A percentile compares a stretch with the other conserved stretches of the same genome.
These are phyloP conservation scores for Diachasmimorpha longicaudata DNA, from an alignment of 1,140 invertebrate genomes.

Conservation along the genomic window DNA sequence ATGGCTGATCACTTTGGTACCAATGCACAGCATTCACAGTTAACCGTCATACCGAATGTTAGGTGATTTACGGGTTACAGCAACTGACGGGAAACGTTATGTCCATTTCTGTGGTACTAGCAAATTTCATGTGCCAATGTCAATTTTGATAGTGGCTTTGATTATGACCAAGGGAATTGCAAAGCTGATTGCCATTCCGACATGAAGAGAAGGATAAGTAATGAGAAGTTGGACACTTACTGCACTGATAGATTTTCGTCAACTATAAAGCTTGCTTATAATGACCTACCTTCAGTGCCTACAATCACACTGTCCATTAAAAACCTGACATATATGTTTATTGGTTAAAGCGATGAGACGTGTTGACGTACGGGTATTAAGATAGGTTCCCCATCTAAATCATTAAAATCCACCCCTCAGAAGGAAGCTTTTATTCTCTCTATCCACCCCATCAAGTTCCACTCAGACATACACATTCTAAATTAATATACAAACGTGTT, in stretches of 20 bases:
- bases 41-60: not conserved
- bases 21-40: not conserved
- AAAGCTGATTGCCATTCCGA: not conserved
- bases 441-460: not conserved
- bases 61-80: not conserved
- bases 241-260: too few relatives aligned
- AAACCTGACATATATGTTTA: too few relatives aligned
- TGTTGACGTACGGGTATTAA: too few relatives aligned
- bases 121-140: not conserved
- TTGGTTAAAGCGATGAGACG: too few relatives aligned
- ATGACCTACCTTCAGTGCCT: too few relatives aligned
- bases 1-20: slow-evolving; percentile 19
- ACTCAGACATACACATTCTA: not conserved
- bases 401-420: too few relatives aligned
- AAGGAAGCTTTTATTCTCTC: too few relatives aligned
- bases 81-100: not conserved
- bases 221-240: too few relatives aligned
- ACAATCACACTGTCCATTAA: too few relatives aligned
- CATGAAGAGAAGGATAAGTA: too few relatives aligned
- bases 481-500: slow-evolving; percentile 10
- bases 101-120: not conserved
- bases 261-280: too few relatives aligned
- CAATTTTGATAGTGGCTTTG: not conserved
- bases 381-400: too few relatives aligned
- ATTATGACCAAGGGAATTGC: not conserved